These are phyloP conservation scores for Acronicta alni DNA, from an alignment of 2,888 invertebrate species.

Conservation along the genomic window DNA sequence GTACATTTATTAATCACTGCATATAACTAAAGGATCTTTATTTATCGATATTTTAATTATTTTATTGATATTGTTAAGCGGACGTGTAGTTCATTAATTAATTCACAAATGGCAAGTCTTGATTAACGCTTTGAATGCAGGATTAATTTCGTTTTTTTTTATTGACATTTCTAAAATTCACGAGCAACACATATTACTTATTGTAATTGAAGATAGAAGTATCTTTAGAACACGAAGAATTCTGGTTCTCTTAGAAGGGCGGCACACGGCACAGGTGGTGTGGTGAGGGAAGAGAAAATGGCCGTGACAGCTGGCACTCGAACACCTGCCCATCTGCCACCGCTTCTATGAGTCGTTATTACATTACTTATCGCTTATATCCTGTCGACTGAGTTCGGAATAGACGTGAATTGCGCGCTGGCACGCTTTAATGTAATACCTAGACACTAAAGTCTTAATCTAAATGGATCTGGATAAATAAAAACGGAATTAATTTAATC, in stretches of 20 bases:
- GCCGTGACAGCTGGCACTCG: conserved; percentile 73
- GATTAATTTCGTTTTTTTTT: too few species aligned
- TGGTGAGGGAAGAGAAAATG: conserved; percentile 58
- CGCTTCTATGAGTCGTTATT: conserved; percentile 48
- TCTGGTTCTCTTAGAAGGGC: conserved; percentile 25
- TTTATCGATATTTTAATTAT: conserved; percentile 17
- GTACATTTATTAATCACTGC: conserved; percentile 13
- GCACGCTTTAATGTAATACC: conserved; percentile 1
- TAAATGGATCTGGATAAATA: conserved; percentile 4
- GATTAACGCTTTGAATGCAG: conserved; percentile 3
- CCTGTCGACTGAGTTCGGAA: conserved; percentile 31
- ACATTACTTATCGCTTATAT: conserved; percentile 29
- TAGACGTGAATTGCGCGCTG: conserved; percentile 11
- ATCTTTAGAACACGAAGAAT: conserved; percentile 22
- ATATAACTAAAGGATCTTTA: conserved; percentile 16
- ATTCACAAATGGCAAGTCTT: conserved; percentile 14
- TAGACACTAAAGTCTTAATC: not conserved
- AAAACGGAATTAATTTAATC: conserved; percentile 7
- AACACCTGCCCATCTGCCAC: conserved; percentile 76
- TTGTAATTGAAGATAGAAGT: conserved; percentile 17
- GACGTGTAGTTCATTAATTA: conserved; percentile 22
- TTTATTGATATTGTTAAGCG: conserved; percentile 7
- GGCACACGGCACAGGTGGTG: conserved; percentile 60
- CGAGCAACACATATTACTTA: too few species aligned
- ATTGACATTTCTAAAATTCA: too few species aligned